Percentiles rank a stretch among this genome's conserved stretches.
Conservation (phyloP, 64 coral and sea anemone genomes). For the Astreopora myriophthalma region DNA sequence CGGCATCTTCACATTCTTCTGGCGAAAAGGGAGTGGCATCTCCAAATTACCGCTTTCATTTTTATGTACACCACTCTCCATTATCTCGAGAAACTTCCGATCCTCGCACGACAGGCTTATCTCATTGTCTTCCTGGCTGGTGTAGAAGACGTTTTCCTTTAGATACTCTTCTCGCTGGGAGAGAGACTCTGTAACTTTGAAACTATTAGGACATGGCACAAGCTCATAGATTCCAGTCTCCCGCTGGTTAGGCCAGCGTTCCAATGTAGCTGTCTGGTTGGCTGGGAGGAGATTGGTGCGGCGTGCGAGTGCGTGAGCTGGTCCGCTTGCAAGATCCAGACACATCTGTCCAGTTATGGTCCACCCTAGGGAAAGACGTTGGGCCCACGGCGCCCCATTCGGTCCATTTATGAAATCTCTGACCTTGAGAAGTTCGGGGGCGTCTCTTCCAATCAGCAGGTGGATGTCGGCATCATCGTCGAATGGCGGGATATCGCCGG, state of each 20-base stretch:
- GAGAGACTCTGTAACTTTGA: background rate
- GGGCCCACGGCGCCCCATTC: constrained; percentile 17
- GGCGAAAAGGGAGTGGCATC: constrained; percentile 33
- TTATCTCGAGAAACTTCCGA: background rate
- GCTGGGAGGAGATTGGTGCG: background rate
- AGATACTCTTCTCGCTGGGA: background rate
- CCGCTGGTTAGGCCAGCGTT: background rate
- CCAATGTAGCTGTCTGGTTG: no score
- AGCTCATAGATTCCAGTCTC: background rate
- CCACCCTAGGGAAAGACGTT: background rate
- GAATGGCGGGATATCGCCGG: constrained; percentile 9
- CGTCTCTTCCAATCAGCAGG: constrained; percentile 40
- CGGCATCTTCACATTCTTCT: background rate
- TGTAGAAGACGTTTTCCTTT: background rate
- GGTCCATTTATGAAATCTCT: constrained; percentile 26
- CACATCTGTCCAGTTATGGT: background rate
- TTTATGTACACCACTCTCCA: constrained; percentile 10
- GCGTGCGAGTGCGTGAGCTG: background rate
- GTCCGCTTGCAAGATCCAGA: background rate
- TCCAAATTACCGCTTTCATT: constrained; percentile 24
- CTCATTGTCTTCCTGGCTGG: background rate
- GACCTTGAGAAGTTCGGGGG: constrained; percentile 50
- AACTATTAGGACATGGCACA: background rate
- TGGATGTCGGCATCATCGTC: background rate
- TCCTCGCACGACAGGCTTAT: constrained; percentile 2